Base-by-base conservation (phyloP, 2,888 invertebrate species). In the Acanthopleura granulata region DNA sequence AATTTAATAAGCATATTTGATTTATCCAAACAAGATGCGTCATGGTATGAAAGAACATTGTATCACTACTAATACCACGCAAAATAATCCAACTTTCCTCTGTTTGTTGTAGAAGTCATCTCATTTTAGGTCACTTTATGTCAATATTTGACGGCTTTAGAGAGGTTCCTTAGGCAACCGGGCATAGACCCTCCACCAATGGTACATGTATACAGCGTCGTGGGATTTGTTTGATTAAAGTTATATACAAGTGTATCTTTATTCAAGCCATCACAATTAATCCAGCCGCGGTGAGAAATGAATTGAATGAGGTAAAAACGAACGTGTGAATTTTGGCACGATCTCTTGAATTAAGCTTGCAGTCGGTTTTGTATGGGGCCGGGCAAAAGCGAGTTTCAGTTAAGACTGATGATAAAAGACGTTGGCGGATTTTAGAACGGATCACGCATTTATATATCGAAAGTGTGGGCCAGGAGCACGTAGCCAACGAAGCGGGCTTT, bases 271-370 rank as follows among this genome's bases (percentile, higher is more conserved):
- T 25, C 25, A 66, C 66, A 66, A 27, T 57, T 66, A 66, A 66
- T 66, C 29, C 25, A 27, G 25, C 15, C 16, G 6, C 22, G 16
- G 25, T 18, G 66, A 66, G 66, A 66, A 66, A 66, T 22, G 66
- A 16, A 16, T 66, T 66, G 66, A 66, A 66, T 66, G 66, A 22
- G 22, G 66, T 16, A n/a, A 27, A 27, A 22, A 66, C 16, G 25
- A 25, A 27, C 22, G 66, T 27, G 66, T 27, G 66, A 66, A 66
- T 66, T 66, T 66, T 66, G 29, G 66, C 66, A 66, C 66, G 66
- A 66, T 66, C 25, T 66, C 29, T 27, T 27, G 66, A 22, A 27
- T 66, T 66, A 6, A 66, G 29, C 27, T 12, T n/a, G 1, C 6
- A n/a, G 57, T n/a, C n/a, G 57, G 57, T 57, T 57, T 18, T 57